A percentile compares a stretch with the other conserved stretches of the same genome.
Conservation (phyloP, 1,140 invertebrate genomes). For the Apis dorsata region DNA sequence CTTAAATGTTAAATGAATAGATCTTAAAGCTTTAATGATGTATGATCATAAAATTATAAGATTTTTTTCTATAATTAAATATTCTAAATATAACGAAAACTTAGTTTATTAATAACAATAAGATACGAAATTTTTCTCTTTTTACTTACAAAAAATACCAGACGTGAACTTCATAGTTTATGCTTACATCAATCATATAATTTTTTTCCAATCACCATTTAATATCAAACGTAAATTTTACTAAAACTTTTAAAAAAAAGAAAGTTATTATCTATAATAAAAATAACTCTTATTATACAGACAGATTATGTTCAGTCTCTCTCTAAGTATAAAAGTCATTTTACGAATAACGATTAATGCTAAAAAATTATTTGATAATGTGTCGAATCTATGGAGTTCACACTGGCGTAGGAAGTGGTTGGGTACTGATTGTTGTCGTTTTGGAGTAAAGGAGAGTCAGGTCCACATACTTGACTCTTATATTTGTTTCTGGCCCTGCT, state of each 20-base stretch:
- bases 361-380: slow-evolving; percentile 54
- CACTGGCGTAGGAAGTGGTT: slow-evolving; percentile 79
- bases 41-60: slow-evolving; percentile 42
- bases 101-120: slow-evolving; percentile 21
- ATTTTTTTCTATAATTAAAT: slow-evolving; percentile 52
- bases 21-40: slow-evolving; percentile 25
- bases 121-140: slow-evolving; percentile 38
- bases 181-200: not conserved
- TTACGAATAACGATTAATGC: slow-evolving; percentile 30
- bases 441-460: slow-evolving; percentile 75
- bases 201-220: not conserved
- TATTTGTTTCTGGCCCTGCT: slow-evolving; percentile 55
- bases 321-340: slow-evolving; percentile 54
- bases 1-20: not conserved
- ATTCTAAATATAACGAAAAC: slow-evolving; percentile 42
- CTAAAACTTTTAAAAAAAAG: not conserved
- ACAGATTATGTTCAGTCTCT: slow-evolving; percentile 36
- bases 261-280: slow-evolving; percentile 3
- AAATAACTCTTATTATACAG: slow-evolving; percentile 20
- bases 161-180: slow-evolving; percentile 49
- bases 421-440: slow-evolving; percentile 70
- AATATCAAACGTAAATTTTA: not conserved
- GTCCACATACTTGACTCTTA: slow-evolving; percentile 59
- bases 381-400: slow-evolving; percentile 63
- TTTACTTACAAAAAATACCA: slow-evolving; percentile 46